Conservation (phyloP, 2,888 invertebrate species). For the Alloscopus bannaensis region DNA sequence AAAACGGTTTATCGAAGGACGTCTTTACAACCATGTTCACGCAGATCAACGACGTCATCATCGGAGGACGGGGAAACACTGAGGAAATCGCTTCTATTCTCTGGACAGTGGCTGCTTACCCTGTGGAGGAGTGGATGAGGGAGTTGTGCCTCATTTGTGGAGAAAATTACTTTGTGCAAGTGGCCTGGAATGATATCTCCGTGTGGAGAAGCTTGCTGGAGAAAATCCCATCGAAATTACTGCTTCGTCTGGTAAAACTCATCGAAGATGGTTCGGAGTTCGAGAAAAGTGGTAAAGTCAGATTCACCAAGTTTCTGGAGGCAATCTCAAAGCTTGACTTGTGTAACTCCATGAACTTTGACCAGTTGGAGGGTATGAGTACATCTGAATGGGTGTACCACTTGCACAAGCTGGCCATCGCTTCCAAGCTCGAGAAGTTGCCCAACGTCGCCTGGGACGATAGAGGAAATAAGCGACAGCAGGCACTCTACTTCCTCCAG, state of each 20-base stretch:
- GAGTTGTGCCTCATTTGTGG: neutral
- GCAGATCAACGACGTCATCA: neutral
- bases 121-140: neutral
- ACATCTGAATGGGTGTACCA: slow-evolving; percentile 9
- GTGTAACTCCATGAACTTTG: neutral
- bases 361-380: neutral
- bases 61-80: neutral
- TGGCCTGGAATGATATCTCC: neutral
- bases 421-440: neutral
- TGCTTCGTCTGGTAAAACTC: neutral
- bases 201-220: neutral
- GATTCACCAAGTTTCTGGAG: neutral
- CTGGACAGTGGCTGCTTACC: slow-evolving; percentile 8
- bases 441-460: slow-evolving; percentile 10
- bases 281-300: neutral
- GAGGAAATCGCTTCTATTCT: neutral
- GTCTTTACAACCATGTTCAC: neutral
- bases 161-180: slow-evolving; percentile 1
- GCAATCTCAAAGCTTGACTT: neutral
- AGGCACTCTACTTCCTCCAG: slow-evolving; percentile 13
- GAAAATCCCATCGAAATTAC: neutral
- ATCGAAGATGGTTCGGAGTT: neutral
- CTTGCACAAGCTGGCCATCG: neutral
- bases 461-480: neutral
- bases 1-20: neutral